Percentiles rank a stretch among this genome's conserved stretches.
Evolutionary conservation across 2,113 vertebrate genomes (phyloP).

Genomic region (Numida meleagris): DNA sequence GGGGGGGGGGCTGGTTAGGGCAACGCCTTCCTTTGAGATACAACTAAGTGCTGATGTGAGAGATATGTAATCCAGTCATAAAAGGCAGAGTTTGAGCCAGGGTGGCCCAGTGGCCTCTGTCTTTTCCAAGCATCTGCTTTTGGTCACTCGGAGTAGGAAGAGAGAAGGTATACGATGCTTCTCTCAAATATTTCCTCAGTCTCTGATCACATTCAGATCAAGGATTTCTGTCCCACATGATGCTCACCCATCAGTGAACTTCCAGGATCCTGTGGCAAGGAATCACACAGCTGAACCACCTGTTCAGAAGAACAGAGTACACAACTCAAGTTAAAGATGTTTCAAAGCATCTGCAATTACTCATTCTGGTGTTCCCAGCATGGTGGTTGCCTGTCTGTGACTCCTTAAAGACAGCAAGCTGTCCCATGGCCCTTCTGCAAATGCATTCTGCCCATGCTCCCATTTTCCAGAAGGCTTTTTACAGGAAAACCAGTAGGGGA

Average conservation of each 20-base stretch:
- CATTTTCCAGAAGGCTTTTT: not conserved
- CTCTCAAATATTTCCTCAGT: not conserved
- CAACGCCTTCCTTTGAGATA: not conserved
- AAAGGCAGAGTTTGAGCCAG: not conserved
- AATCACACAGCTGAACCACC: not conserved
- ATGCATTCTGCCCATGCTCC: not conserved
- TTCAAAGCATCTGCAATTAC: not conserved
- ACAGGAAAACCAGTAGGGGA: not conserved
- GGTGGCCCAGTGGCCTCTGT: not conserved
- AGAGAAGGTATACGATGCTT: not conserved
- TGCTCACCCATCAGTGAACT: not conserved
- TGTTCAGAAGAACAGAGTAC: not conserved
- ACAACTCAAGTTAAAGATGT: not conserved
- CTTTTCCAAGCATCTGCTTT: not conserved
- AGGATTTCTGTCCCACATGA: not conserved
- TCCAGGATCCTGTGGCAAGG: not conserved
- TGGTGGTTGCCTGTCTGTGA: rapidly evolving
- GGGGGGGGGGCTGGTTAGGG: not conserved
- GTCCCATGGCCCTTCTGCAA: not conserved
- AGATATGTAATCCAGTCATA: not conserved
- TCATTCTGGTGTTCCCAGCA: not conserved
- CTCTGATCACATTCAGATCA: not conserved
- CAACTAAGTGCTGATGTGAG: not conserved
- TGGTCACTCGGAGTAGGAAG: not conserved
- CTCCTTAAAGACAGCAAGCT: not conserved